Evolutionary conservation across 2,113 vertebrate species (phyloP).

Genomic region (Tragulus kanchil): DNA sequence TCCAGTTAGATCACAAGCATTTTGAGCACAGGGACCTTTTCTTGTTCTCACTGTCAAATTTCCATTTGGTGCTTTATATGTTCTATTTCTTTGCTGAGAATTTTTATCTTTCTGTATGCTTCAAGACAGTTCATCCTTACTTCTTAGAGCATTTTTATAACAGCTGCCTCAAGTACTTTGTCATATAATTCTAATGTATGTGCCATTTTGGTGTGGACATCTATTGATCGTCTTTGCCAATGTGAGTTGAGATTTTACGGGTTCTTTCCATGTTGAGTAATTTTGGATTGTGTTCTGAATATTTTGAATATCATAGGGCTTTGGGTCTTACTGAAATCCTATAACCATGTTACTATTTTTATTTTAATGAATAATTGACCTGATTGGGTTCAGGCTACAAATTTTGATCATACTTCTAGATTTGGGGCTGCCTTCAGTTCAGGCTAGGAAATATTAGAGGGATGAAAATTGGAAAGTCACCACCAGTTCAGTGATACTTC

Average conservation of each 20-base stretch:
- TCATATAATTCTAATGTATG: neutral
- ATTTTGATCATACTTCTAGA: neutral
- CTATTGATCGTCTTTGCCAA: constrained; percentile 10
- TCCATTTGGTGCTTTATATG: neutral
- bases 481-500: constrained; percentile 7
- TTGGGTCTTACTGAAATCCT: neutral
- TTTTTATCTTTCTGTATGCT: neutral
- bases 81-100: neutral
- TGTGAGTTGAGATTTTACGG: neutral
- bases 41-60: constrained; percentile 15
- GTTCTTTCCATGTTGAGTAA: constrained; percentile 42
- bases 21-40: neutral
- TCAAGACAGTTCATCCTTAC: neutral
- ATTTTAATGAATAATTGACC: neutral
- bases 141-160: constrained; percentile 41
- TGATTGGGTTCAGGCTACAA: neutral
- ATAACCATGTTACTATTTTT: constrained; percentile 6
- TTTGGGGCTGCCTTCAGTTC: neutral
- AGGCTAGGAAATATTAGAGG: neutral
- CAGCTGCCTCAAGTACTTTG: neutral
- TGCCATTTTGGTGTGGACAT: constrained; percentile 30
- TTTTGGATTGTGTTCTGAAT: constrained; percentile 39
- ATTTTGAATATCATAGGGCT: constrained; percentile 22
- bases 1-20: neutral
- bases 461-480: neutral